These are phyloP conservation scores for Cantharis nigra DNA, from an alignment of 2,888 invertebrate genomes.

Conservation along the genomic window DNA sequence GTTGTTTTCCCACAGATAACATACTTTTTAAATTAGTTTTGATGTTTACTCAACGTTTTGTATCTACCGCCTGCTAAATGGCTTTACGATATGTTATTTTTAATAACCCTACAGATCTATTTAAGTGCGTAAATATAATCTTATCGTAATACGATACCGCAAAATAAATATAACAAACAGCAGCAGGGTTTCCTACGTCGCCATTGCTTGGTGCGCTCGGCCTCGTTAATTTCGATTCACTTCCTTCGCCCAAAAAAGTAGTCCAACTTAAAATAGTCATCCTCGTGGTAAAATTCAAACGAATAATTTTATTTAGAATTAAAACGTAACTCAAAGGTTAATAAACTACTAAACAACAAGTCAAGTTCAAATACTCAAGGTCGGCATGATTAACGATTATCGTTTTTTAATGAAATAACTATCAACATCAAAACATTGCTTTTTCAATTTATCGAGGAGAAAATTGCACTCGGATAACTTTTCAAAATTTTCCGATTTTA, in stretches of 20 bases:
- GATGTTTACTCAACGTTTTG: neutral
- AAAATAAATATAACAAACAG: constrained; percentile 18
- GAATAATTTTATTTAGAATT: constrained; percentile 4
- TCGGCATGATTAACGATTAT: constrained; percentile 7
- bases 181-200: constrained; percentile 11
- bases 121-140: constrained; percentile 13
- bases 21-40: neutral
- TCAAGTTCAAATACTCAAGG: constrained; percentile 11
- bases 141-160: constrained; percentile 19
- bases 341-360: constrained; percentile 7
- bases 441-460: neutral
- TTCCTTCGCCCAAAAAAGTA: constrained; percentile 2
- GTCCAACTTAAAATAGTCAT: neutral
- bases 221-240: neutral
- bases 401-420: constrained; percentile 2
- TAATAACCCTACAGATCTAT: constrained; percentile 9
- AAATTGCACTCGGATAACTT: neutral
- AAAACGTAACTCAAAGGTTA: constrained; percentile 6
- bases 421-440: neutral
- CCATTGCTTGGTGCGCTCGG: constrained; percentile 2
- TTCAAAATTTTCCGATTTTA: neutral
- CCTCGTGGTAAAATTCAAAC: neutral
- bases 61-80: constrained; percentile 1
- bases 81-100: constrained; percentile 8
- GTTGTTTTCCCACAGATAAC: neutral